These are phyloP conservation scores for Acronicta alni DNA, from an alignment of 2,888 invertebrate genomes.

Conservation along the genomic window DNA sequence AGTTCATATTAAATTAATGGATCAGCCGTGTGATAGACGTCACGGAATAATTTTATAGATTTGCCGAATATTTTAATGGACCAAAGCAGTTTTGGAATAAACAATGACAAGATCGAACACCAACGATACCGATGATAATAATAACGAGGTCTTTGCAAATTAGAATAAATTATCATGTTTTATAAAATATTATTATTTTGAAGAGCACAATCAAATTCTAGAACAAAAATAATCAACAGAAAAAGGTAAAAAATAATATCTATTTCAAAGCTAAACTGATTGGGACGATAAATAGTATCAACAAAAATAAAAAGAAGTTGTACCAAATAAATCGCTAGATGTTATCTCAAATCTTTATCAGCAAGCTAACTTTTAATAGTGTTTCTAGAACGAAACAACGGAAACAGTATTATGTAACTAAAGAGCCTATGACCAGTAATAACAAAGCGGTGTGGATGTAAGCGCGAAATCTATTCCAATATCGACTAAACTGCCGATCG, in stretches of 20 bases:
- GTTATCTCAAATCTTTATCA: constrained; percentile 40
- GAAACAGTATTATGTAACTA: constrained; percentile 36
- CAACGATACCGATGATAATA: constrained; percentile 35
- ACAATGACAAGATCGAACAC: constrained; percentile 62
- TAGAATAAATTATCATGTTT: constrained; percentile 30
- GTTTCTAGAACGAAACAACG: constrained; percentile 27
- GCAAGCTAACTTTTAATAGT: constrained; percentile 6
- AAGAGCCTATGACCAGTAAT: constrained; percentile 31
- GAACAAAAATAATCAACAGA: constrained; percentile 9
- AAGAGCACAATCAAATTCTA: not conserved
- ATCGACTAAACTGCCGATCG: constrained; percentile 61
- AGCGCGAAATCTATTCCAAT: constrained; percentile 59
- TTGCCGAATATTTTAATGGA: constrained; percentile 51
- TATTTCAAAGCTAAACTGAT: constrained; percentile 23
- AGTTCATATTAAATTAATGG: constrained; percentile 63
- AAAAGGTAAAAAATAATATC: constrained; percentile 11
- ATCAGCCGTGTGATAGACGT: constrained; percentile 60
- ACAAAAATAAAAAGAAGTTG: constrained; percentile 30
- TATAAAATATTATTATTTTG: constrained; percentile 11
- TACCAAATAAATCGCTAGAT: constrained; percentile 25
- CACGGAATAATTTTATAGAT: constrained; percentile 68
- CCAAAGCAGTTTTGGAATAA: constrained; percentile 52
- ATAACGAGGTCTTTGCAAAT: constrained; percentile 31
- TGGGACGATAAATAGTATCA: constrained; percentile 5
- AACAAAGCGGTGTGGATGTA: constrained; percentile 48